Evolutionary conservation across 37 sponge, comb jelly and placozoan species (phyloP), one percentile per base, ranked within the genome.

Genomic region (Ianthella basta): DNA sequence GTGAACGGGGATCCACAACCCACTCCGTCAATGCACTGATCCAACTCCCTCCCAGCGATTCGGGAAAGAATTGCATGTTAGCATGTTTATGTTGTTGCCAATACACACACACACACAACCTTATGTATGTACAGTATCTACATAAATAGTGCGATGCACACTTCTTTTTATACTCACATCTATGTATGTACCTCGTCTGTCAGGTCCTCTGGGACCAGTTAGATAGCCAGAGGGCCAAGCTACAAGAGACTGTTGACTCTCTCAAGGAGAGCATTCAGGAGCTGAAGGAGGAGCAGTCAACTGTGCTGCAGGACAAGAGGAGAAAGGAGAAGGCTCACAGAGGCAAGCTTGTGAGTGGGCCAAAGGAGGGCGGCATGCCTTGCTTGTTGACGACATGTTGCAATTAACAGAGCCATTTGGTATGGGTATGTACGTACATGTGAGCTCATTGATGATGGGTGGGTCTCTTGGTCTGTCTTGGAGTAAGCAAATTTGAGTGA

Each of bases 311-410:
- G 4, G 88, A 91, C 79, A 81, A 39, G 54, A 85, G 80, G 32
- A 64, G 60, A 14, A 87, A 84, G 39, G 81, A 91, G 36, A 77
- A 82, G 33, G 54, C 27, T 23, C 33, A 70, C 0, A 56, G 77
- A 82, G 77, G 44, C 35, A 55, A 59, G 33, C 39, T 25, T 77
- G 37, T 68, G 35, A 82, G 81, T n/a, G n/a, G n/a, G 59, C 34
- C 72, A 37, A 19, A 69, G 72, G 1, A 41, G 33, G 16, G 37
- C 3, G 29, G 32, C 33, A 29, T 27, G 63, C 27, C n/a, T n/a
- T n/a, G n/a, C n/a, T n/a, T n/a, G n/a, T n/a, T n/a, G n/a, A n/a
- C n/a, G n/a, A n/a, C n/a, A n/a, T n/a, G n/a, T n/a, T n/a, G n/a
- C n/a, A n/a, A n/a, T n/a, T n/a, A n/a, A n/a, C n/a, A n/a, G n/a